phyloP scores from a whole-genome alignment of 2,888 invertebrate genomes.

The Uloborus plumipes region DNA sequence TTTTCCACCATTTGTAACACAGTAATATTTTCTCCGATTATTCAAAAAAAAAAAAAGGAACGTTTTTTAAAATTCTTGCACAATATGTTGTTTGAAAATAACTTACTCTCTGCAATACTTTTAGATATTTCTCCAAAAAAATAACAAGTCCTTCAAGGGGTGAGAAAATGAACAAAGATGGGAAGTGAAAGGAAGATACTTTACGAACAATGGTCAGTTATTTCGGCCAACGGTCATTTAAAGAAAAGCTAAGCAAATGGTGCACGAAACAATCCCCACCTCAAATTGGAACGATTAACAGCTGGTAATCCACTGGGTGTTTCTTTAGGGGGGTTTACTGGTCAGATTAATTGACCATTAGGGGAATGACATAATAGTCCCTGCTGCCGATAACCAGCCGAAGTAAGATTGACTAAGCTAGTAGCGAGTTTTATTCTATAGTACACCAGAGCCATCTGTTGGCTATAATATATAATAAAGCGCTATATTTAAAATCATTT shows the following conservation, averaged over 20 bases:
- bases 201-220: constrained; percentile 24
- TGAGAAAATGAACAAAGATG: constrained; percentile 5
- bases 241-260: constrained; percentile 44
- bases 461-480: constrained; percentile 52
- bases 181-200: not conserved
- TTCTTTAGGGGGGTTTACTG: constrained; percentile 25
- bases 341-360: constrained; percentile 58
- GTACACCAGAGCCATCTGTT: constrained; percentile 59
- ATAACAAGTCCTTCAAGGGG: too few species aligned
- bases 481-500: too few species aligned
- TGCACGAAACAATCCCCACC: constrained; percentile 43
- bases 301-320: constrained; percentile 53
- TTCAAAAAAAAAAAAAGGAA: too few species aligned
- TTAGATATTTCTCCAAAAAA: too few species aligned
- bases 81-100: too few species aligned
- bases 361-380: constrained; percentile 45
- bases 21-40: too few species aligned
- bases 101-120: too few species aligned
- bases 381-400: constrained; percentile 1
- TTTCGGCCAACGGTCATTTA: constrained; percentile 48
- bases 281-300: constrained; percentile 61
- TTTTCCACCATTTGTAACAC: too few species aligned
- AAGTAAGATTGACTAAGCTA: not conserved
- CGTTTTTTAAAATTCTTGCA: too few species aligned
- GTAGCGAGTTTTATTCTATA: constrained; percentile 22